Base-by-base conservation (phyloP, 1,140 invertebrate species). In the Rhyacophila brunnea region DNA sequence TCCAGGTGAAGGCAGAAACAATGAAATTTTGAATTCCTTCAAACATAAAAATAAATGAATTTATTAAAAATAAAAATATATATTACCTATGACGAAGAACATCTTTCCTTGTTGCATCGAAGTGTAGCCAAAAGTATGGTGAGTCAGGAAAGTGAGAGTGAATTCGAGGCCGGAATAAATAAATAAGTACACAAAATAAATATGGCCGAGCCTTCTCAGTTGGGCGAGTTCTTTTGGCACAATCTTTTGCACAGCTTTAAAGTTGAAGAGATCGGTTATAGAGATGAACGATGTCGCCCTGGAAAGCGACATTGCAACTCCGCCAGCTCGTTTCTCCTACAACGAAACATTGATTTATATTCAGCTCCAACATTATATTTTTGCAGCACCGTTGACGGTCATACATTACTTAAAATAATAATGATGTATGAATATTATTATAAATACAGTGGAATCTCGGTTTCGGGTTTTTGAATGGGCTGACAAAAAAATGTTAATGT, bases 91-190 rank as follows among this genome's bases (percentile, higher is more conserved):
- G 34, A 88, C 89, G 65, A 98, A 85, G 74, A 98, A 99, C 93
- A 99, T 98, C 82, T 90, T 94, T 6, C 96, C 97, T 80, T 99
- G 96, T 71, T 98, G 90, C 87, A 96, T 94, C 20, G 93, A 92
- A 23, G 87, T 89, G 71, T 95, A 99, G 28, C 87, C 80, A 71
- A 99, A 98, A 40, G 89, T 85, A 65, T 95, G 87, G 80, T 98
- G 95, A 43, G 94, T 97, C 20, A 99, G 80, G 77, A 99, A 99
- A 35, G 95, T 97, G 20, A 99, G 78, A 1, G 96, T 99, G 71
- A 98, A 99, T 76, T 99, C 97, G 32, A 99, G 78, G 0, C 96
- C 96, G 52, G 96, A 98, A 71, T 98, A 99, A 17, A 99, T 81
- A 70, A 99, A 96, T 36, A 99, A 79, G 75, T 97, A 99, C 0